These are phyloP conservation scores for Podiceps cristatus DNA, from an alignment of 2,113 vertebrate genomes.

Conservation along the genomic window DNA sequence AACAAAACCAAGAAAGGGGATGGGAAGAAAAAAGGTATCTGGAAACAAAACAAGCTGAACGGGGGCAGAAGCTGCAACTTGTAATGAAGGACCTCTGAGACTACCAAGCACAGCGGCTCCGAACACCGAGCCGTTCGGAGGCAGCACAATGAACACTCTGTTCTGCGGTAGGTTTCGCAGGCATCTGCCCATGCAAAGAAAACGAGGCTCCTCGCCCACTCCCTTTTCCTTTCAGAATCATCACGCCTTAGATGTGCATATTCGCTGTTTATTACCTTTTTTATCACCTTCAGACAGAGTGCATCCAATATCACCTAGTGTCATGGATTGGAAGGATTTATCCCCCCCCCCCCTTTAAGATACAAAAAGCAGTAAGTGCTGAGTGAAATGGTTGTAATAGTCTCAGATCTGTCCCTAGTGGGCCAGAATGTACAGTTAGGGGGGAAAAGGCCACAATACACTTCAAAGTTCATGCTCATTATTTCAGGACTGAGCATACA, in stretches of 20 bases:
- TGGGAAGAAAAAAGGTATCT: not conserved
- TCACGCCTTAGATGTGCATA: not conserved
- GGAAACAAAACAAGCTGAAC: not conserved
- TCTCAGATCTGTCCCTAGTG: slow-evolving; percentile 20
- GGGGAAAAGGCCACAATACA: not conserved
- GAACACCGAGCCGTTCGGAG: not conserved
- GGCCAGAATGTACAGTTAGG: not conserved
- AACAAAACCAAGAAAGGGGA: not conserved
- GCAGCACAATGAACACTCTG: not conserved
- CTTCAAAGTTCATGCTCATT: not conserved
- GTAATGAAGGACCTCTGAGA: not conserved
- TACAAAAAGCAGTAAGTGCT: not conserved
- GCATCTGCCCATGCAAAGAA: not conserved
- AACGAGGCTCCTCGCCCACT: not conserved
- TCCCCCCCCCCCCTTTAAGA: not conserved
- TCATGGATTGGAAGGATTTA: not conserved
- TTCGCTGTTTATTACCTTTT: not conserved
- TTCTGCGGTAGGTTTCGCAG: not conserved
- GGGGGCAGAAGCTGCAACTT: not conserved
- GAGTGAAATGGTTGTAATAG: slow-evolving; percentile 13
- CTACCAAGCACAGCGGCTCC: not conserved
- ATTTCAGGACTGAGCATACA: slow-evolving; percentile 10
- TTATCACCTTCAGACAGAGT: not conserved
- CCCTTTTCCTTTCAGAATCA: not conserved
- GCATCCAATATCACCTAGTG: not conserved